Percentiles rank a stretch among this genome's conserved stretches.
Evolutionary conservation across 2,113 vertebrate species (phyloP).

Genomic region (Silurus glanis): DNA sequence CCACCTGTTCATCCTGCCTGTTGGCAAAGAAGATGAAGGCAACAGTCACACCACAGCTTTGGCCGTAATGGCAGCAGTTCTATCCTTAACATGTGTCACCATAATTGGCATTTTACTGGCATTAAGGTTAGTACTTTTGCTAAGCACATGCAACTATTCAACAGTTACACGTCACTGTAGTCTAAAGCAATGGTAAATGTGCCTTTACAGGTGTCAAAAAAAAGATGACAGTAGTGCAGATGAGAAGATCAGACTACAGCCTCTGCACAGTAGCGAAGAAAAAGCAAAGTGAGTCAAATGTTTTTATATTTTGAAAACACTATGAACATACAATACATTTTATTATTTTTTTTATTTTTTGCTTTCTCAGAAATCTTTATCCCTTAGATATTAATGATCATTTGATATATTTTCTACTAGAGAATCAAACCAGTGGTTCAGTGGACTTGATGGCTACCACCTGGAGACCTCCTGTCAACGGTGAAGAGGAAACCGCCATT

Average conservation of each 20-base stretch:
- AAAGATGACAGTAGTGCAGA: constrained; percentile 79
- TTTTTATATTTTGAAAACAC: neutral
- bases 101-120: constrained; percentile 78
- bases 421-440: neutral
- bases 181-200: neutral
- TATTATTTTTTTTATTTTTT: neutral
- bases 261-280: constrained; percentile 65
- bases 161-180: neutral
- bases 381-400: neutral
- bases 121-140: constrained; percentile 72
- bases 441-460: neutral
- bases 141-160: neutral
- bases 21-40: constrained; percentile 62
- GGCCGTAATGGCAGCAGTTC: constrained; percentile 74
- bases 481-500: neutral
- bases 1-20: constrained; percentile 71
- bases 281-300: constrained; percentile 41
- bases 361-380: neutral
- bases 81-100: constrained; percentile 80
- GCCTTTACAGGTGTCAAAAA: constrained; percentile 75
- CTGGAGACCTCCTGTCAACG: neutral
- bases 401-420: neutral
- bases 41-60: constrained; percentile 80
- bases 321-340: neutral
- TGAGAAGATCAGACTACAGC: constrained; percentile 82